These are phyloP conservation scores for Drosophila neotestacea DNA, from an alignment of 2,888 invertebrate species.

Conservation along the genomic window DNA sequence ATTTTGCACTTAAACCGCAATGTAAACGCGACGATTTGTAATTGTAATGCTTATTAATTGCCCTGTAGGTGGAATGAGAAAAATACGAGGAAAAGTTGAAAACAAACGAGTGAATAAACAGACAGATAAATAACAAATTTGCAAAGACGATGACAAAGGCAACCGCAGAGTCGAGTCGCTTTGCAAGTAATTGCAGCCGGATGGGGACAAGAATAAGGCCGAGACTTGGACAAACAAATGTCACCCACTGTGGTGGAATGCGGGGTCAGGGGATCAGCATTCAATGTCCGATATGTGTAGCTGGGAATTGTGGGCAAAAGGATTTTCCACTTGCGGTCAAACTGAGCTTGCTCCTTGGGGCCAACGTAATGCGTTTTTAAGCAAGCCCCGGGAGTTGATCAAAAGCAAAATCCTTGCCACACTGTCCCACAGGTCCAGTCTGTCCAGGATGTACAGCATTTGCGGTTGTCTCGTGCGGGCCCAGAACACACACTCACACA, in stretches of 20 bases:
- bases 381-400: slow-evolving; percentile 46
- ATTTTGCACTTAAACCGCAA: slow-evolving; percentile 60
- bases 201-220: background rate
- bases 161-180: slow-evolving; percentile 31
- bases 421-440: slow-evolving; percentile 1
- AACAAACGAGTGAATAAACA: slow-evolving; percentile 5
- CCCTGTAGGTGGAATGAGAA: background rate
- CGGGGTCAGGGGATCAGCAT: background rate
- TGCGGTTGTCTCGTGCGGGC: slow-evolving; percentile 59
- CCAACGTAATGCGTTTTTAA: slow-evolving; percentile 71
- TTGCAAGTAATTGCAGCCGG: slow-evolving; percentile 41
- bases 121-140: slow-evolving; percentile 15
- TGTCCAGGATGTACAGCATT: slow-evolving; percentile 39
- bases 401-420: slow-evolving; percentile 33
- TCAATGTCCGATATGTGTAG: slow-evolving; percentile 22
- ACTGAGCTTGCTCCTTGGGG: slow-evolving; percentile 13
- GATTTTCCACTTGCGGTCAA: slow-evolving; percentile 65
- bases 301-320: slow-evolving; percentile 30
- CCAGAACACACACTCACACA: slow-evolving; percentile 18
- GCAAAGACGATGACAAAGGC: slow-evolving; percentile 28
- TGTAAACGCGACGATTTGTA: slow-evolving; percentile 55
- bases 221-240: slow-evolving; percentile 11
- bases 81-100: background rate
- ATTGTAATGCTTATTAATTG: slow-evolving; percentile 66
- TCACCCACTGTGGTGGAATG: background rate